Base-by-base conservation (phyloP, 2,888 invertebrate species). In the Polymixis flavicincta region DNA sequence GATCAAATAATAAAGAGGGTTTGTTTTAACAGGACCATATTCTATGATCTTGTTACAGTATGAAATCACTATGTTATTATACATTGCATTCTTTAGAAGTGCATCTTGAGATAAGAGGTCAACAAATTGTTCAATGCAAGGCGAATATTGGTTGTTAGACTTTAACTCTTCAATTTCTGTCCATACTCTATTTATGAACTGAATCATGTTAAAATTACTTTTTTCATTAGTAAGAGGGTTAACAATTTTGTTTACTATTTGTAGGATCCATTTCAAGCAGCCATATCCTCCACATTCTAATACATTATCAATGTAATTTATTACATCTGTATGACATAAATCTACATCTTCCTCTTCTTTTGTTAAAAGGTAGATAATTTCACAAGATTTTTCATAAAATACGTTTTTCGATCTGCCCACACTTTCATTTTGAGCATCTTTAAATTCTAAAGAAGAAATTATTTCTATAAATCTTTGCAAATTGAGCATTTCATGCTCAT, bases 221-320 rank as follows among this genome's bases (percentile, higher is more conserved):
- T 82, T 68, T 5, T 89, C 73, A n/a, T 86, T 71, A 19, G 91
- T 74, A 50, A 94, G 76, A 57, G 75, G 74, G 19, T 90, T 87
- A 13, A 96, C 61, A 9, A 94, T 89, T 76, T 88, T 88, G 78
- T 94, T 94, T 13, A 92, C 87, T 52, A 96, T 94, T 84, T 91
- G 93, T 52, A 97, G 83, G 59, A 96, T 92, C 92, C 94, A 94
- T 88, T 93, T 92, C 1, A 97, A 81, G 75, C 96, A 96, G 1
- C 95, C 95, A 88, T 95, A 94, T 6, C 97, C 97, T 67, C 97
- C 97, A 86, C 95, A 93, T 86, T 96, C 95, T 57, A 94, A 82
- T 8, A 94, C 90, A 78, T 92, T 92, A 74, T 94, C 92, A 71
- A 95, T 85, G 81, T 90, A 94, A 71, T 88, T 81, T 61, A 93